Percentiles rank a stretch among this genome's conserved stretches.
Conservation (phyloP, 2,797 vertebrate genomes). For the Acipenser transmontanus region DNA sequence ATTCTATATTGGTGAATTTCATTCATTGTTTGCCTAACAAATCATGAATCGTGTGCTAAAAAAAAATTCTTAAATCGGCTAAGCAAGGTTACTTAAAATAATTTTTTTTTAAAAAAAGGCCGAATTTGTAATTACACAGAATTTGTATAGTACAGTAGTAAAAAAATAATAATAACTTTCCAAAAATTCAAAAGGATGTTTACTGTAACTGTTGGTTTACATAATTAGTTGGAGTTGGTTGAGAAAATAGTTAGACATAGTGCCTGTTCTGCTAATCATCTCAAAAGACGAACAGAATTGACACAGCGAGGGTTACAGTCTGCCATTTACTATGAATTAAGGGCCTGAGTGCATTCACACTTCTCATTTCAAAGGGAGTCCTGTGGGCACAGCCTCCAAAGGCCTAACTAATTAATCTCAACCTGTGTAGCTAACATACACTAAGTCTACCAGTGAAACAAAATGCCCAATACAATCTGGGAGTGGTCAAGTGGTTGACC, state of each 20-base stretch:
- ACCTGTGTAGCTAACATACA: constrained; percentile 57
- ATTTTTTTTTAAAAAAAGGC: not conserved
- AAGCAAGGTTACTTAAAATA: constrained; percentile 8
- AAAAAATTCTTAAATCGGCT: constrained; percentile 29
- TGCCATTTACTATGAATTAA: constrained; percentile 61
- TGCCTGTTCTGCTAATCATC: constrained; percentile 41
- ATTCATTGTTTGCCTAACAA: constrained; percentile 50
- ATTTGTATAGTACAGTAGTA: too few species aligned
- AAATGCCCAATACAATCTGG: constrained; percentile 39
- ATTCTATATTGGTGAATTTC: constrained; percentile 68
- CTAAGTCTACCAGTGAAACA: constrained; percentile 40
- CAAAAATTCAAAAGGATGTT: constrained; percentile 13
- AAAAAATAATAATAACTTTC: constrained; percentile 24
- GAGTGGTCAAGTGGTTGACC: constrained; percentile 41
- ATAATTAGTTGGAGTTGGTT: constrained; percentile 18
- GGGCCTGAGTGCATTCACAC: constrained; percentile 55
- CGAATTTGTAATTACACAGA: not conserved
- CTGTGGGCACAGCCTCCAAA: constrained; percentile 58
- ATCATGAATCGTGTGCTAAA: constrained; percentile 53
- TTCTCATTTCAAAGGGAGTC: constrained; percentile 54
- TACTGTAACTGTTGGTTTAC: constrained; percentile 10
- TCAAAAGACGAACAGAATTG: constrained; percentile 43
- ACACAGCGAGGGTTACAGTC: constrained; percentile 50
- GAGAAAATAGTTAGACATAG: constrained; percentile 33
- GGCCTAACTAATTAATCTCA: constrained; percentile 69